Evolutionary conservation across 1,140 invertebrate genomes (phyloP), one percentile per base, ranked within the genome.

Genomic region (Muscidifurax raptorellus): DNA sequence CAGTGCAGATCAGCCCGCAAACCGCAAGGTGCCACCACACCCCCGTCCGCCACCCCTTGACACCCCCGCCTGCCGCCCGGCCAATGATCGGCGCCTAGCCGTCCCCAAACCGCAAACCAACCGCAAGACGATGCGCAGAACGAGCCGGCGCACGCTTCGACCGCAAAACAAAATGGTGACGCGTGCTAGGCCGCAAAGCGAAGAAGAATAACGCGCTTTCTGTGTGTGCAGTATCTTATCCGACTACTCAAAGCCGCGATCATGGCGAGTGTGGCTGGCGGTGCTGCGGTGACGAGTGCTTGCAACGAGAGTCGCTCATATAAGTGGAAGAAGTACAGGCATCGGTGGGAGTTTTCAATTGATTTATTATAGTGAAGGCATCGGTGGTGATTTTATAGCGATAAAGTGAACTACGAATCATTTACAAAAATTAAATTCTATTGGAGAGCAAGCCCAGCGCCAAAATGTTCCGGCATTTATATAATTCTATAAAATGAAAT

Each of bases 41-140:
- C 91, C 91, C 92, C 90, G 90, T 91, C 92, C 91, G 90, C 90
- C 91, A 91, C 89, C 91, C 89, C 88, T 59, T 83, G 90, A 89
- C 90, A 92, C 91, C 92, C 92, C 90, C 90, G 88, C 89, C 91
- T 89, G 66, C 90, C 90, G 88, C 89, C 91, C 89, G 92, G 92
- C 92, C 92, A 93, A 93, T 93, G 92, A 93, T 93, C 92, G 90
- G 89, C 80, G 89, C 91, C 91, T 92, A 91, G 91, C 91, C 90
- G 90, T 90, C 91, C 90, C 90, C 89, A 91, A 90, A 93, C 92
- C 92, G 86, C 92, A 93, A 93, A 93, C 92, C 92, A 93, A 93
- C 92, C 92, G 92, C 92, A 93, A 93, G 92, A 93, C 92, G 92
- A 93, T 93, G 92, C 92, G 92, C 92, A 93, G 92, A 92, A 91